Percentiles rank a stretch among this genome's conserved stretches.
Evolutionary conservation across 2,888 invertebrate species (phyloP).

Genomic region (Caenorhabditis zanzibari): DNA sequence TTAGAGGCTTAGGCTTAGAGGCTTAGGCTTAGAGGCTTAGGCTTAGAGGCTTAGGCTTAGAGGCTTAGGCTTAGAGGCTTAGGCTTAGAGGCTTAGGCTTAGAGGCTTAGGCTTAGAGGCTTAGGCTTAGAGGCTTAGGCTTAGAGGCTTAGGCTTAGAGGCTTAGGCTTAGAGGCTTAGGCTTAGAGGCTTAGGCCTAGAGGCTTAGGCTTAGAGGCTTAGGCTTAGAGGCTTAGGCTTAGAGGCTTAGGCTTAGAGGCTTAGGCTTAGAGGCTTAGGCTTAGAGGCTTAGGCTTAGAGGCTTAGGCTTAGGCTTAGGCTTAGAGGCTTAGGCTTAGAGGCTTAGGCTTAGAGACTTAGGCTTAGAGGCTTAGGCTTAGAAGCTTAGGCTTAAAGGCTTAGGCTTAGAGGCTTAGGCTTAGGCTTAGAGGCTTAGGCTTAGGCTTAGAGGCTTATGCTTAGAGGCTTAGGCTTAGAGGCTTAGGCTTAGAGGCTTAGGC

Average conservation of each 20-base stretch:
- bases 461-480: not conserved
- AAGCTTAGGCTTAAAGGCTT: too few species aligned
- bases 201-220: not conserved
- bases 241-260: not conserved
- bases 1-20: not conserved
- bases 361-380: too few species aligned
- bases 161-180: not conserved
- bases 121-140: not conserved
- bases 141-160: not conserved
- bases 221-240: not conserved
- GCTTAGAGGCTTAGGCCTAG: too few species aligned
- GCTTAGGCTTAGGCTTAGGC: not conserved
- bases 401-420: not conserved
- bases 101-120: not conserved
- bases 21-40: not conserved
- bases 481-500: not conserved
- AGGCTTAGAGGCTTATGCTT: too few species aligned
- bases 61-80: not conserved
- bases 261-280: not conserved
- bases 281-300: not conserved
- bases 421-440: not conserved
- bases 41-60: not conserved
- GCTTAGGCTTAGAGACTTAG: too few species aligned
- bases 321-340: too few species aligned
- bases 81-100: not conserved